Percentiles rank a stretch among this genome's conserved stretches.
Evolutionary conservation across 2,113 vertebrate species (phyloP).

Genomic region (Albula glossodonta): DNA sequence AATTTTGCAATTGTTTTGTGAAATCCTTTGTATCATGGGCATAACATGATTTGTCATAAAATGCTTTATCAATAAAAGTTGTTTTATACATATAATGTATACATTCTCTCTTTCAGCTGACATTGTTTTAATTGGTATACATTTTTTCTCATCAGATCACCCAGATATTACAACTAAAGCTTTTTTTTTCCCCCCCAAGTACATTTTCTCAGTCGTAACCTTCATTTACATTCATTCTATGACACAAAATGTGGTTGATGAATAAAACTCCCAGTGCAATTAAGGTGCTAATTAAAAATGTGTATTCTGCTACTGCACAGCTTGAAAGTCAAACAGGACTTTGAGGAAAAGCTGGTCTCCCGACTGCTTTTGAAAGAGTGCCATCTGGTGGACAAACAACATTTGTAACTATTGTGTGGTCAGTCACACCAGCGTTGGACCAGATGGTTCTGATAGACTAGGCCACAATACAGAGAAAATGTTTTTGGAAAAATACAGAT

Average conservation of each 20-base stretch:
- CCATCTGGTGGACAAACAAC: slow-evolving; percentile 25
- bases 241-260: neutral
- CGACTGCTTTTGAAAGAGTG: slow-evolving; percentile 18
- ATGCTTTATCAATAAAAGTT: slow-evolving; percentile 59
- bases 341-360: slow-evolving; percentile 18
- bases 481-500: neutral
- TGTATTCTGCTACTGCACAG: slow-evolving; percentile 20
- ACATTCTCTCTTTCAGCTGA: neutral
- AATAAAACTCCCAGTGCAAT: slow-evolving; percentile 4
- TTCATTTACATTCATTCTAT: neutral
- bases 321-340: slow-evolving; percentile 20
- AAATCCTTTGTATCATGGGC: slow-evolving; percentile 33
- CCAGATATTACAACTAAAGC: neutral
- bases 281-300: slow-evolving; percentile 1
- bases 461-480: neutral
- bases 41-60: slow-evolving; percentile 41
- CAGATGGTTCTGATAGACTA: neutral
- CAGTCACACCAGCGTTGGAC: slow-evolving; percentile 19
- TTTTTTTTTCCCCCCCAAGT: no score
- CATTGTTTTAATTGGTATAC: neutral
- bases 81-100: slow-evolving; percentile 47
- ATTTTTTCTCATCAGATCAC: neutral
- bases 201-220: neutral
- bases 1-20: slow-evolving; percentile 48
- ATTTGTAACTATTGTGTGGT: neutral